Evolutionary conservation across 1,140 invertebrate genomes (phyloP).

Genomic region (Aplysia californica): DNA sequence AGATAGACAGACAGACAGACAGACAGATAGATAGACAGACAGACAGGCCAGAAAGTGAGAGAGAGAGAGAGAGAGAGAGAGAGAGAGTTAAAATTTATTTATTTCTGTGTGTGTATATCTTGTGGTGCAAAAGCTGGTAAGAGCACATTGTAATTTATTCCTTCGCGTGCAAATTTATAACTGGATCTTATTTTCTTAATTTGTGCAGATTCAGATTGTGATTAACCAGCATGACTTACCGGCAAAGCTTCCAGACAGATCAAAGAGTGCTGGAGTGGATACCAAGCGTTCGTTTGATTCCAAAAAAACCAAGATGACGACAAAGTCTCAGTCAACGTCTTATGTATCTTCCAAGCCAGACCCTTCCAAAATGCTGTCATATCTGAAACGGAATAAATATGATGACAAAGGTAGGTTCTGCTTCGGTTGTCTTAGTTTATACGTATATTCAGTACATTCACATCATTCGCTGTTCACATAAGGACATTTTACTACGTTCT

Average conservation of each 20-base stretch:
- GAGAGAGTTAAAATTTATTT: too few relatives aligned
- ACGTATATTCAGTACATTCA: too few relatives aligned
- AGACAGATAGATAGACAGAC: too few relatives aligned
- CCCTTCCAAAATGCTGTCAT: slow-evolving; percentile 40
- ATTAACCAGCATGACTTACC: background rate
- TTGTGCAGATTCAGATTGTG: background rate
- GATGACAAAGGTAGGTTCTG: slow-evolving; percentile 52
- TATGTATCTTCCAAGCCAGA: slow-evolving; percentile 27
- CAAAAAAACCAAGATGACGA: slow-evolving; percentile 5
- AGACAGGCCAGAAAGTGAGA: too few relatives aligned
- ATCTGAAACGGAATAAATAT: slow-evolving; percentile 59
- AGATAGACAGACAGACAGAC: too few relatives aligned
- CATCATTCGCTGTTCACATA: too few relatives aligned
- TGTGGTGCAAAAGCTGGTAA: background rate
- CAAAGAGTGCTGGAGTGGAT: slow-evolving; percentile 44
- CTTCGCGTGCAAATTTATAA: background rate
- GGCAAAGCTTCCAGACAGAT: slow-evolving; percentile 37
- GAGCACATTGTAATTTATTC: background rate
- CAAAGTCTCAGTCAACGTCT: slow-evolving; percentile 22
- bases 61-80: too few relatives aligned
- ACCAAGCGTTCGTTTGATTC: background rate
- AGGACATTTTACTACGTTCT: too few relatives aligned
- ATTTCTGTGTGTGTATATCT: too few relatives aligned
- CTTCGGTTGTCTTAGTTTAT: too few relatives aligned
- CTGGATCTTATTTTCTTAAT: too few relatives aligned